Evolutionary conservation across 2,888 invertebrate species (phyloP).

Genomic region (Cyrtodaria siliqua): DNA sequence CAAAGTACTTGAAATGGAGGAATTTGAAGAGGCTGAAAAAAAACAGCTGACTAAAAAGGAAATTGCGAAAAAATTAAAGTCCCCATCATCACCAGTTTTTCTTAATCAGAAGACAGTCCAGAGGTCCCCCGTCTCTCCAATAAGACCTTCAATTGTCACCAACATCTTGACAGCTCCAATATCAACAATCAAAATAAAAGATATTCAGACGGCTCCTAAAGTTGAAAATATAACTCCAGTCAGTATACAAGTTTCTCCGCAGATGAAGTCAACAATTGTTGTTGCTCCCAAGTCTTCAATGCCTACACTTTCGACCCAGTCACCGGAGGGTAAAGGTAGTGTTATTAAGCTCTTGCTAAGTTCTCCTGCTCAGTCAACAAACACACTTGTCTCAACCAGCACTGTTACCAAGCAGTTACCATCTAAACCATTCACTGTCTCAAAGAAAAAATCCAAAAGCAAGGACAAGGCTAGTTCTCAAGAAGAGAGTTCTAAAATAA

Average conservation of each 20-base stretch:
- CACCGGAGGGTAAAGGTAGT: slow-evolving; percentile 64
- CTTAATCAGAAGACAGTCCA: slow-evolving; percentile 27
- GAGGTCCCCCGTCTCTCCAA: background rate
- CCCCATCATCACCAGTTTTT: slow-evolving; percentile 27
- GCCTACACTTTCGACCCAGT: background rate
- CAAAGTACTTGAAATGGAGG: slow-evolving; percentile 97
- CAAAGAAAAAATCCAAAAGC: slow-evolving; percentile 51
- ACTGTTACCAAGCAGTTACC: slow-evolving; percentile 57
- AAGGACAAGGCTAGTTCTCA: background rate
- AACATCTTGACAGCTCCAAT: slow-evolving; percentile 13
- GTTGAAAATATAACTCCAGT: slow-evolving; percentile 40
- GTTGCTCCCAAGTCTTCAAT: slow-evolving; percentile 25
- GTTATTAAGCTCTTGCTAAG: slow-evolving; percentile 81
- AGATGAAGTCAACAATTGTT: slow-evolving; percentile 32
- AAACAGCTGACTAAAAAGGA: slow-evolving; percentile 71
- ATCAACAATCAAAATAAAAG: slow-evolving; percentile 49
- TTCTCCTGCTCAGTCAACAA: slow-evolving; percentile 74
- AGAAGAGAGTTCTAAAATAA: slow-evolving; percentile 26
- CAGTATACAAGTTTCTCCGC: slow-evolving; percentile 13
- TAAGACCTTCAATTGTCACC: slow-evolving; percentile 22
- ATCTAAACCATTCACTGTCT: slow-evolving; percentile 11
- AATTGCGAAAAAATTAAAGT: slow-evolving; percentile 20
- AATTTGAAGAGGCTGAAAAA: slow-evolving; percentile 82
- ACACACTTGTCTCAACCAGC: slow-evolving; percentile 68
- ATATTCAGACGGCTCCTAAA: slow-evolving; percentile 39